Conservation (phyloP, 2,797 vertebrate species). For the Adelosebastes latens region DNA sequence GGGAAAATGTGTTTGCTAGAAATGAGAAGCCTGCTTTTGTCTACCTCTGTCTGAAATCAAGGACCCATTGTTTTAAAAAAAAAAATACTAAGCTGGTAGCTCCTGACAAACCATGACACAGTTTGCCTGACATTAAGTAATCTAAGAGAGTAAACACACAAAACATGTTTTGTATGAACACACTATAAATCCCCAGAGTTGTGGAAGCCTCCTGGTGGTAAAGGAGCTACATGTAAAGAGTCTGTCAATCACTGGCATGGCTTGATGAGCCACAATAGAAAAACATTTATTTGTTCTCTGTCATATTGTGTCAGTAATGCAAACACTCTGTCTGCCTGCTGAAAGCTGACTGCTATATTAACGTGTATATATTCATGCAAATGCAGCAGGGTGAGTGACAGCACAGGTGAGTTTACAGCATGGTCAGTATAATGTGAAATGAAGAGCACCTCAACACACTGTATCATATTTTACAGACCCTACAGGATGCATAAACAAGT, state of each 20-base stretch:
- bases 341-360: neutral
- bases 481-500: neutral
- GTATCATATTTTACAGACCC: neutral
- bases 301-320: slow-evolving; percentile 18
- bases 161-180: neutral
- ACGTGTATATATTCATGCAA: slow-evolving; percentile 23
- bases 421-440: slow-evolving; percentile 2
- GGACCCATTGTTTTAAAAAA: neutral
- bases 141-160: neutral
- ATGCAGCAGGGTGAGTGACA: neutral
- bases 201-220: neutral
- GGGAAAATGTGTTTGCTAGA: neutral
- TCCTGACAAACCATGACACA: neutral
- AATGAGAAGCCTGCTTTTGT: neutral
- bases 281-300: slow-evolving; percentile 18
- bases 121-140: neutral
- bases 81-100: neutral
- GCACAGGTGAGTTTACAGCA: neutral
- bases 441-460: neutral
- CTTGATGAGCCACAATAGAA: slow-evolving; percentile 34
- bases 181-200: neutral
- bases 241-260: slow-evolving; percentile 22
- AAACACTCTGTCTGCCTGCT: slow-evolving; percentile 18
- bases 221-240: slow-evolving; percentile 22
- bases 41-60: neutral